Evolutionary conservation across 2,888 invertebrate genomes (phyloP).

Genomic region (Scotopteryx bipunctaria): DNA sequence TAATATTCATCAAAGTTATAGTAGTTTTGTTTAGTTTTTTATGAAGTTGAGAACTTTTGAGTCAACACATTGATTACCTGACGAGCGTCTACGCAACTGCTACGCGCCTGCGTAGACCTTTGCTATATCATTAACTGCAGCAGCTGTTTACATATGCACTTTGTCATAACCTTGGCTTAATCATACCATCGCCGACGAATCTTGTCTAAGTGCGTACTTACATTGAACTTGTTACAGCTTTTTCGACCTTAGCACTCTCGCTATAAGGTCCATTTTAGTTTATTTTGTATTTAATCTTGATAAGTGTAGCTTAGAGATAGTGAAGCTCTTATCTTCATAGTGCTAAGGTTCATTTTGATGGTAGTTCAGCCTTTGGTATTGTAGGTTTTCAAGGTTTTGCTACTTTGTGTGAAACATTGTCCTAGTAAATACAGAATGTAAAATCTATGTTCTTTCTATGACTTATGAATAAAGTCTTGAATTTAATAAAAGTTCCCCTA

Average conservation of each 20-base stretch:
- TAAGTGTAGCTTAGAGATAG: conserved; percentile 21
- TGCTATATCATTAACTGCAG: background rate
- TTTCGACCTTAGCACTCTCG: conserved; percentile 15
- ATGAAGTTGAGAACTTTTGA: background rate
- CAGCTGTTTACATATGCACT: conserved; percentile 20
- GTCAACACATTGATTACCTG: too few species aligned
- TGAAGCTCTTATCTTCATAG: conserved; percentile 18
- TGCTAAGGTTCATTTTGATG: conserved; percentile 22
- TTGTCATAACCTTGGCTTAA: conserved; percentile 34
- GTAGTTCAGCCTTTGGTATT: conserved; percentile 20
- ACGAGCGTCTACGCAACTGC: background rate
- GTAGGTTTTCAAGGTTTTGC: conserved; percentile 17
- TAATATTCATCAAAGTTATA: too few species aligned
- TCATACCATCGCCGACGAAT: conserved; percentile 31
- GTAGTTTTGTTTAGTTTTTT: background rate
- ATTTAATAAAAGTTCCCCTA: too few species aligned
- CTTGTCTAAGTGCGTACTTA: conserved; percentile 29
- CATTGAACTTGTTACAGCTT: conserved; percentile 5
- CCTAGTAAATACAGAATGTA: conserved; percentile 13
- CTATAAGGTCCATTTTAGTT: conserved; percentile 12
- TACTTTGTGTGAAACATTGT: conserved; percentile 23
- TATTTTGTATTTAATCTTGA: conserved; percentile 9
- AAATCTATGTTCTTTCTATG: too few species aligned
- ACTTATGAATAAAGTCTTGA: too few species aligned
- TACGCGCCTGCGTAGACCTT: background rate